phyloP scores from a whole-genome alignment of 2,113 vertebrate genomes.

The Bos javanicus region DNA sequence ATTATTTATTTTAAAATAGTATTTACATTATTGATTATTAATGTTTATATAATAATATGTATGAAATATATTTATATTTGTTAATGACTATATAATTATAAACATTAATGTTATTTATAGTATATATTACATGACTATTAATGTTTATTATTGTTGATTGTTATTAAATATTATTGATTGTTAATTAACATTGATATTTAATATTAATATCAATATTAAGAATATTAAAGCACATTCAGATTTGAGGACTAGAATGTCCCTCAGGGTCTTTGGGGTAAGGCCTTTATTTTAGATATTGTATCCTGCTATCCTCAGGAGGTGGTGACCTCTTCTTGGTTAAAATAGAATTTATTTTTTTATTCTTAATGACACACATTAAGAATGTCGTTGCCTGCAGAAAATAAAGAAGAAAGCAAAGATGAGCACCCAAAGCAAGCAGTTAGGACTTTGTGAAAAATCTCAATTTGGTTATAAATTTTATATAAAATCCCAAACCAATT shows the following conservation, averaged over 20 bases:
- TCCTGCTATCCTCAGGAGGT: too few relatives aligned
- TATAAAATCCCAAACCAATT: neutral
- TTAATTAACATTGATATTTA: neutral
- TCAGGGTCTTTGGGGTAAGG: neutral
- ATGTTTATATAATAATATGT: neutral
- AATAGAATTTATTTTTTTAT: neutral
- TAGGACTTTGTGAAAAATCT: neutral
- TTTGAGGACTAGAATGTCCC: too few relatives aligned
- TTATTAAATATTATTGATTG: neutral
- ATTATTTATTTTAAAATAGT: neutral
- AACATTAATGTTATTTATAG: neutral
- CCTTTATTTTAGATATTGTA: neutral
- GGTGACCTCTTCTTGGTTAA: neutral
- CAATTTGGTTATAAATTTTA: neutral
- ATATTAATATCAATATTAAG: neutral
- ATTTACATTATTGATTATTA: neutral
- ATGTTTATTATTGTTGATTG: neutral
- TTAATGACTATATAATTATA: neutral
- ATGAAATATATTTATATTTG: neutral
- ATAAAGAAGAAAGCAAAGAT: neutral
- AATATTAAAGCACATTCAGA: neutral
- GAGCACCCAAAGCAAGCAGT: neutral
- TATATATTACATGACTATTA: neutral
- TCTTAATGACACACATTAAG: neutral
- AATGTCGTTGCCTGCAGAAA: neutral